Base-by-base conservation (phyloP, 2,888 invertebrate genomes). In the Globia sparganii region DNA sequence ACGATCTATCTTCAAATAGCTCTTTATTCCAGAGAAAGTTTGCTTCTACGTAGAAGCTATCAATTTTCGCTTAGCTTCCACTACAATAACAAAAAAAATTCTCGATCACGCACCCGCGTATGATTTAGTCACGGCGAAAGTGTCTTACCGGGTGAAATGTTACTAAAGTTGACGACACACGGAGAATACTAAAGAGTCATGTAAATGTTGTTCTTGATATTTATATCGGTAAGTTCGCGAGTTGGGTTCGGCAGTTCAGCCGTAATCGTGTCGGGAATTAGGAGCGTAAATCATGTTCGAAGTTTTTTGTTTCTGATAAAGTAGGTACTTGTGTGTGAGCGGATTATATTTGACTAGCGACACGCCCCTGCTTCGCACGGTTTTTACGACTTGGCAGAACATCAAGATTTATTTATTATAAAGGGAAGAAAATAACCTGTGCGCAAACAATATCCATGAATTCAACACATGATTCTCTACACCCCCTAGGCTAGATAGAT, bases 141-240 rank as follows among this genome's bases (percentile, higher is more conserved):
- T 93, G 92, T 93, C 93, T 91, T 91, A 92, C 91, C 89, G 89
- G 85, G 91, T 94, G 92, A 94, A 93, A 94, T 94, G 94, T 94
- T 91, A 89, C 91, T 88, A 82, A 92, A 94, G 91, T 94, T 94
- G 89, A 88, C 88, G 88, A 89, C 92, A 90, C 90, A 74, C 81
- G 75, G 71, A 85, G 94, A 93, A 94, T 94, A 93, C 92, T 92
- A 94, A 94, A 91, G 84, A 87, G 87, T 85, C 88, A 92, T 91
- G 92, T 92, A 92, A 93, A 94, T 93, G 92, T 92, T 93, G 91
- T 92, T 93, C 91, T 90, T 91, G 90, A 93, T 94, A 94, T 94
- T 94, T 92, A 90, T 90, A 90, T 86, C 87, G 81, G 77, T 78
- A 92, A 92, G 87, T 92, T 93, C 86, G 86, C 88, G 87, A 90